phyloP scores from a whole-genome alignment of 2,113 vertebrate genomes.

The Equus quagga region DNA sequence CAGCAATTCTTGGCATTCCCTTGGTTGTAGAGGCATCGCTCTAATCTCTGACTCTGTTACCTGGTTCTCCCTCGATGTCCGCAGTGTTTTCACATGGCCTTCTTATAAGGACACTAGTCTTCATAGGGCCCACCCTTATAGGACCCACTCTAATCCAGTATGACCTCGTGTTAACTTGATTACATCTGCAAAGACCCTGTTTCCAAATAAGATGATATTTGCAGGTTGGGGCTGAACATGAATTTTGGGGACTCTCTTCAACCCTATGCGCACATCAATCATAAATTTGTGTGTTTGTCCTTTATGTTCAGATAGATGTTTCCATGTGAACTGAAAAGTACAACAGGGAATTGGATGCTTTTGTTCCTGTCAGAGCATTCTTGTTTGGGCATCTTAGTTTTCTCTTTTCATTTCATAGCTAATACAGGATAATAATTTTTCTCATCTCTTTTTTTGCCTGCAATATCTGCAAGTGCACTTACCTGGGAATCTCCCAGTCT shows the following conservation, averaged over 20 bases:
- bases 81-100: not conserved
- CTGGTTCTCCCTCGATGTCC: not conserved
- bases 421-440: not conserved
- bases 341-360: not conserved
- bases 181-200: not conserved
- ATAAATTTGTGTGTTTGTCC: not conserved
- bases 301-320: not conserved
- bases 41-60: not conserved
- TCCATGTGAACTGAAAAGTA: not conserved
- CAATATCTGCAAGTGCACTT: not conserved
- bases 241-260: not conserved
- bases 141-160: not conserved
- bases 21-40: not conserved
- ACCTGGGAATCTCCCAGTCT: not conserved
- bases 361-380: not conserved
- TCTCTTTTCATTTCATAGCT: not conserved
- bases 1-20: not conserved
- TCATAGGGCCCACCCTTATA: not conserved
- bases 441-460: not conserved
- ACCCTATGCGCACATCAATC: not conserved
- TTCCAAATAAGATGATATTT: not conserved
- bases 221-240: not conserved
- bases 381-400: not conserved
- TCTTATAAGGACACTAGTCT: not conserved
- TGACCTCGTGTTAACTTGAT: not conserved